phyloP scores from a whole-genome alignment of 2,888 invertebrate genomes.

The Aromia moschata region DNA sequence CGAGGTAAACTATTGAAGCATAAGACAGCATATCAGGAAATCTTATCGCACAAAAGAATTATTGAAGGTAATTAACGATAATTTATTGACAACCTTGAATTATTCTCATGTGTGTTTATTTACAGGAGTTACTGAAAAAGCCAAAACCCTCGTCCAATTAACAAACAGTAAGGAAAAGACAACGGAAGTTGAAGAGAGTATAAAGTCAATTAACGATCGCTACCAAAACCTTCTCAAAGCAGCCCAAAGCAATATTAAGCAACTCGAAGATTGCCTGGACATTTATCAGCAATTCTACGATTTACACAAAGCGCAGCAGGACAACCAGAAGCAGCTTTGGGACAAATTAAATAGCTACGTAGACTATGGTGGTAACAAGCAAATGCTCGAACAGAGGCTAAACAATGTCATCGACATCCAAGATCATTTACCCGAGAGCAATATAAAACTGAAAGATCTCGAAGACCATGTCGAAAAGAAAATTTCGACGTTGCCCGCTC shows the following conservation, averaged over 20 bases:
- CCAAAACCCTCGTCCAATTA: conserved; percentile 73
- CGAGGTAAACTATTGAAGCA: conserved; percentile 85
- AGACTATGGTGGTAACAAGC: conserved; percentile 88
- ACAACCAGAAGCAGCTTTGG: conserved; percentile 90
- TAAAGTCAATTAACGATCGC: conserved; percentile 77
- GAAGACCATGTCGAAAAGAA: conserved; percentile 78
- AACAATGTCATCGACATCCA: conserved; percentile 83
- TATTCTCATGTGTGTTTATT: conserved; percentile 24
- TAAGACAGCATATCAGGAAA: conserved; percentile 89
- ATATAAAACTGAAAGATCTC: conserved; percentile 79
- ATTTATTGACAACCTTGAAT: too few relatives aligned
- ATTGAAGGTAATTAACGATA: conserved; percentile 72
- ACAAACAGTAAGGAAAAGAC: conserved; percentile 68
- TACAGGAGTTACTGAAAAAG: conserved; percentile 83
- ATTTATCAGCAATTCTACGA: conserved; percentile 88
- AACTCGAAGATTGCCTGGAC: conserved; percentile 80
- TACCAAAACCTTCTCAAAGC: conserved; percentile 77
- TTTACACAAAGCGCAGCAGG: conserved; percentile 85
- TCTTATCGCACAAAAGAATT: conserved; percentile 87
- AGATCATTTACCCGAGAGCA: conserved; percentile 80
- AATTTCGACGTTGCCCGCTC: conserved; percentile 75
- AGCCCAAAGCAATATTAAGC: conserved; percentile 73
- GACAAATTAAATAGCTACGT: conserved; percentile 84
- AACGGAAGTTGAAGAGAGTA: conserved; percentile 73
- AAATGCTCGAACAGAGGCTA: conserved; percentile 82